Evolutionary conservation across 2,888 invertebrate species (phyloP), one percentile per base, ranked within the genome.

Genomic region (Scaptomyza reducta): DNA sequence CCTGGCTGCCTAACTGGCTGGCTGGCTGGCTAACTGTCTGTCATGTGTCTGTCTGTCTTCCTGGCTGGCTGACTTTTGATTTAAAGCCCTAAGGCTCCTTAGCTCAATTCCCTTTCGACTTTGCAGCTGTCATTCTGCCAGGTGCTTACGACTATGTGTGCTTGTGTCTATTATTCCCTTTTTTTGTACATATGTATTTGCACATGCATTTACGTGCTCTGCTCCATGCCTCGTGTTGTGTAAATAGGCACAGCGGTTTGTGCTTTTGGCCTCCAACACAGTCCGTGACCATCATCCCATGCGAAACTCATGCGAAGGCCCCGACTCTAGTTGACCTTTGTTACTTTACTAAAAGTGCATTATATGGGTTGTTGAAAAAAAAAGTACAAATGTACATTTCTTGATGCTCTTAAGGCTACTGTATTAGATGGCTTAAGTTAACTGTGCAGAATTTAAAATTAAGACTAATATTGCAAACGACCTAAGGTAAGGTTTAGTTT

Each of bases 71-170:
- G 85, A 82, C 82, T 82, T 83, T 82, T 85, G 85, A 85, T 82
- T 82, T 85, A 85, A 82, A 83, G 82, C 82, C 70, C 77, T 80
- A 80, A 63, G 67, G 67, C 67, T 62, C 69, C 75, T 85, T 85
- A 85, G 79, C 85, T 85, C 77, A 74, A 83, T 83, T 82, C 82
- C 77, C 82, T 75, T 75, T 66, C 63, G 68, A 68, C 64, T 64
- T 58, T 70, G 70, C 73, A 77, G 75, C 82, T 77, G 75, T 72
- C 79, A 71, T 59, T 46, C 58, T 50, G 47, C 67, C 74, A 83
- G 80, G 84, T 80, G 67, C 62, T 59, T 63, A 49, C 22, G 13
- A 59, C 40, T 63, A 35, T 64, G 54, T 45, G 45, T 35, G 25
- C 49, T 45, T 54, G 27, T 62, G 25, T 40, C 68, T 70, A 44